Evolutionary conservation across 2,113 vertebrate species (phyloP), one percentile per base, ranked within the genome.

Genomic region (Abramis brama): DNA sequence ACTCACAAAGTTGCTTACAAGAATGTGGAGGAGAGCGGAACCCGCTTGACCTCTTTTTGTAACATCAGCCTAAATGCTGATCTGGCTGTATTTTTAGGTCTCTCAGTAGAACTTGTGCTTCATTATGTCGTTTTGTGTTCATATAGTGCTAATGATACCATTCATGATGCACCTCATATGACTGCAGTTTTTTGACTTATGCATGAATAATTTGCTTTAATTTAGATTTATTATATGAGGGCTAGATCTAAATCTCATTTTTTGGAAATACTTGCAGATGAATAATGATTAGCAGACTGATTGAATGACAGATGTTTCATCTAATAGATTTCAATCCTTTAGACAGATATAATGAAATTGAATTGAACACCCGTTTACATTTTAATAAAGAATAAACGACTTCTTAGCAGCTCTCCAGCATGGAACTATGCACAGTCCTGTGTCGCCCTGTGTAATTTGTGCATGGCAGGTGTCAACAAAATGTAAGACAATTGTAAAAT

Each of bases 11-110:
- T 75, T 82, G 30, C 47, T 60, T 52, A 39, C 60, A 70, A 76
- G 85, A 82, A 86, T 74, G 60, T 52, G 70, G 43, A 62, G 45
- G 57, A 52, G 52, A 88, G 25, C 52, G 68, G 75, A 86, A 87
- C 59, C 45, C 33, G 79, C 80, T 74, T 52, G 33, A 60, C 45
- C 82, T 55, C 59, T 12, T 79, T 82, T 86, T 84, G 45, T 71
- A 57, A 62, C 21, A 57, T 88, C 75, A 52, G 73, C 33, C 30
- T 45, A 19, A 25, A 82, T 55, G 62, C 10, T 85, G 76, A 12
- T 39, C 15, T 47, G 64, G 83, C 70, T 68, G 70, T 76, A 30
- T 82, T 82, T 85, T 52, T 71, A 68, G 59, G 5, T 59, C 60
- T 71, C 33, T 30, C 39, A 4, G 23, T 47, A 59, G 74, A 47